Evolutionary conservation across 2,113 vertebrate species (phyloP).

Genomic region (Amblyopsis rosae): DNA sequence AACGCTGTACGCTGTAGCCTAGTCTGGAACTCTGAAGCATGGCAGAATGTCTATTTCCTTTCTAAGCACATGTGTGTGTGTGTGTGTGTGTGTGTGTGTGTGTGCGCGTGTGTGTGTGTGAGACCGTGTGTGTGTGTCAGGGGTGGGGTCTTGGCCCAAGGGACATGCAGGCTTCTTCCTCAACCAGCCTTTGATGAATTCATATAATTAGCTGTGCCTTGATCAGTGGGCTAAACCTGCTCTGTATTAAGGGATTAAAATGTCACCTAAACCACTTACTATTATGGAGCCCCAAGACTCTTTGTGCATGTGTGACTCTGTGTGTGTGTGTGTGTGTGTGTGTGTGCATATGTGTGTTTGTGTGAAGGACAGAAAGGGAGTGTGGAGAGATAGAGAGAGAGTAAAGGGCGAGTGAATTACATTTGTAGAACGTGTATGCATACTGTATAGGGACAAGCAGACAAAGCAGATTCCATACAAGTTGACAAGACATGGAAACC

Average conservation of each 20-base stretch:
- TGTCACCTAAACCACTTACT: constrained; percentile 81
- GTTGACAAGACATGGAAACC: constrained; percentile 26
- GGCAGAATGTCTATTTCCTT: constrained; percentile 52
- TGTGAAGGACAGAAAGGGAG: neutral
- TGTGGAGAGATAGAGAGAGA: constrained; percentile 1
- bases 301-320: constrained; percentile 50
- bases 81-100: constrained; percentile 17
- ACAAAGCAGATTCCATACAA: neutral
- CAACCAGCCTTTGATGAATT: constrained; percentile 79
- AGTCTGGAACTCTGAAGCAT: constrained; percentile 38
- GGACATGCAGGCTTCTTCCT: constrained; percentile 66
- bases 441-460: constrained; percentile 26
- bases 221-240: constrained; percentile 81
- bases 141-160: constrained; percentile 59
- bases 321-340: constrained; percentile 18
- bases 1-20: constrained; percentile 42
- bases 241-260: constrained; percentile 83
- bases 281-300: constrained; percentile 75
- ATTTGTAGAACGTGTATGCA: constrained; percentile 19
- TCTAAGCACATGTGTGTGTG: constrained; percentile 14
- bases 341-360: neutral
- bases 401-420: constrained; percentile 25
- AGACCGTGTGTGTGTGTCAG: constrained; percentile 11
- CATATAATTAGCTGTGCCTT: constrained; percentile 83
- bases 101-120: constrained; percentile 24